phyloP scores from a whole-genome alignment of 2,888 invertebrate species.

The Eurytoma californica region DNA sequence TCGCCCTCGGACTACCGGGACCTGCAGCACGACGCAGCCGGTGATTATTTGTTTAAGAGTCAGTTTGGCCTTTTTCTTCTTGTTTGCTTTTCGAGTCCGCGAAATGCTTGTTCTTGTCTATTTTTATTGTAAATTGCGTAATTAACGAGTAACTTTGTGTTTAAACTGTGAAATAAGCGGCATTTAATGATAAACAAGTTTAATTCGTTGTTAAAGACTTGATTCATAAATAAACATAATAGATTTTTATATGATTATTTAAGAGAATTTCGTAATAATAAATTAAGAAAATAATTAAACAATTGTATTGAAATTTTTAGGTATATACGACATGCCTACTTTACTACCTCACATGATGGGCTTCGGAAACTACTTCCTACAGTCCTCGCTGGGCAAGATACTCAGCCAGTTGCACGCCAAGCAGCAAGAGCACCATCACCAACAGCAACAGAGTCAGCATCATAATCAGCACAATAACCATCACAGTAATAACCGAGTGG shows the following conservation, averaged over 20 bases:
- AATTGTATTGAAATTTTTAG: constrained; percentile 1
- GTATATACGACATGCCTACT: constrained; percentile 71
- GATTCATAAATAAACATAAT: not conserved
- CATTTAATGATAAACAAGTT: no score
- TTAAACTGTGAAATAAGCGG: no score
- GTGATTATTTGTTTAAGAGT: constrained; percentile 54
- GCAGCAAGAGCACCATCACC: constrained; percentile 62
- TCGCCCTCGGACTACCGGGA: constrained; percentile 72
- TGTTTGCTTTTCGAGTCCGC: no score
- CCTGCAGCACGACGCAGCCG: constrained; percentile 69
- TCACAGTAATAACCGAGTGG: constrained; percentile 57
- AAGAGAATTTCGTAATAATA: not conserved
- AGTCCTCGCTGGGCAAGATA: constrained; percentile 79
- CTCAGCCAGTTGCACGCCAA: constrained; percentile 79
- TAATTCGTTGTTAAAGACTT: no score
- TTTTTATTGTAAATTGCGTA: no score
- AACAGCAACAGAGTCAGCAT: constrained; percentile 11
- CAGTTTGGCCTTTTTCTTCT: no score
- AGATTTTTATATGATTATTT: not conserved
- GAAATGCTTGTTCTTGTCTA: constrained; percentile 2
- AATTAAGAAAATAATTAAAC: not conserved
- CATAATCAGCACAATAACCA: constrained; percentile 18
- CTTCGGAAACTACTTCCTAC: constrained; percentile 70
- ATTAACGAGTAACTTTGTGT: no score
- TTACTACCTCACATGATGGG: constrained; percentile 70